A percentile compares a stretch with the other conserved stretches of the same genome.
Conservation (phyloP, 2,888 invertebrate species). For the Orchesellides sinensis region DNA sequence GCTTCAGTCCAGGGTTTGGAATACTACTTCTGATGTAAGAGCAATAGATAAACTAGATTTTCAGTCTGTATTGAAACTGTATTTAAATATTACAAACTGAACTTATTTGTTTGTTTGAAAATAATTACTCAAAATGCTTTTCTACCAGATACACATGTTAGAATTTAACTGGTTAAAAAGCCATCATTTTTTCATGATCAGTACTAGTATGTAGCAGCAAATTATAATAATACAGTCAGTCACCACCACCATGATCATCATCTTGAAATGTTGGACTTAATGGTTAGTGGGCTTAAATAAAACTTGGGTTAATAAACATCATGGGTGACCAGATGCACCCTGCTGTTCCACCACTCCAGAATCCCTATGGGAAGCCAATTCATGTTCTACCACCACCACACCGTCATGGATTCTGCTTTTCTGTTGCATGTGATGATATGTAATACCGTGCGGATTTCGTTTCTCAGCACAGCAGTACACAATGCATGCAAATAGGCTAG, state of each 20-base stretch:
- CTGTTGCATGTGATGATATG: not conserved
- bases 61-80: not conserved
- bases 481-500: too few species aligned
- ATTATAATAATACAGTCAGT: not conserved
- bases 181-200: slow-evolving; percentile 1
- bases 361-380: slow-evolving; percentile 69
- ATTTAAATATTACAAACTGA: not conserved
- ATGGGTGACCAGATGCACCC: slow-evolving; percentile 73
- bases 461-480: too few species aligned
- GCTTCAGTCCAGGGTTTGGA: too few species aligned
- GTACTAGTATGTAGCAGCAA: not conserved
- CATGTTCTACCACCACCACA: slow-evolving; percentile 54
- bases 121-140: slow-evolving; percentile 23
- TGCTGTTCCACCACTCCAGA: slow-evolving; percentile 72
- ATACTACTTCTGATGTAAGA: too few species aligned
- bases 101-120: slow-evolving; percentile 48
- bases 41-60: too few species aligned
- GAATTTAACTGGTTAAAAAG: slow-evolving; percentile 17
- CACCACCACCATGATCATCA: not conserved
- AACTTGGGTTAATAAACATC: slow-evolving; percentile 63
- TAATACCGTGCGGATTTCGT: slow-evolving; percentile 4
- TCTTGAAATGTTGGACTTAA: slow-evolving; percentile 57
- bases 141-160: slow-evolving; percentile 15
- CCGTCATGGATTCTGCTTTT: slow-evolving; percentile 28
- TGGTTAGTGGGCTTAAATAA: slow-evolving; percentile 61